Percentiles rank a stretch among this genome's conserved stretches.
Conservation (phyloP, 2,797 vertebrate species). For the Mastacembelus armatus region DNA sequence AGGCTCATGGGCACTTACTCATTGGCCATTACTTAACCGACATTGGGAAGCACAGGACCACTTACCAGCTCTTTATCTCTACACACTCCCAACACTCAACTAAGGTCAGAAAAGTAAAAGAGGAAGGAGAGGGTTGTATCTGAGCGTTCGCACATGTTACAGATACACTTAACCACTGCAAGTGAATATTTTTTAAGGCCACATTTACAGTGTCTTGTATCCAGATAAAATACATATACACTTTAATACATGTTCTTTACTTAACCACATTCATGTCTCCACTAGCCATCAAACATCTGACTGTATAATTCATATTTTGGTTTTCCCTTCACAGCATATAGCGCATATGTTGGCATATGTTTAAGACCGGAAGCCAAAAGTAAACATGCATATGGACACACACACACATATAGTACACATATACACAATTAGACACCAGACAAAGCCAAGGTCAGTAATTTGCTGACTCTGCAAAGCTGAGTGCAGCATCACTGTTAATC, state of each 20-base stretch:
- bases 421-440: constrained; percentile 36
- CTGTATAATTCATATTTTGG: too few relatives aligned
- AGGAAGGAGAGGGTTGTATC: too few relatives aligned
- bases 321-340: constrained; percentile 35
- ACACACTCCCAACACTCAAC: too few relatives aligned
- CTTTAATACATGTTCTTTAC: too few relatives aligned
- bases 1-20: constrained; percentile 63
- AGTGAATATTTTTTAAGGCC: too few relatives aligned
- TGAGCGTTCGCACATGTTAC: too few relatives aligned
- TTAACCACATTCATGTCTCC: too few relatives aligned
- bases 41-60: constrained; percentile 40
- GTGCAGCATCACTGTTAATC: constrained; percentile 72
- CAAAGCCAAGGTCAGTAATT: constrained; percentile 69
- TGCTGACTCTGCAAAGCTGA: constrained; percentile 72
- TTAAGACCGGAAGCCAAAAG: constrained; percentile 1
- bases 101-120: too few relatives aligned
- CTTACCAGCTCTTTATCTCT: constrained; percentile 67
- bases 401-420: constrained; percentile 1
- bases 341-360: constrained; percentile 21
- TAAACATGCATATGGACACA: background rate
- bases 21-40: constrained; percentile 54
- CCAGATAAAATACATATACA: too few relatives aligned
- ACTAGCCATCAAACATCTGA: too few relatives aligned
- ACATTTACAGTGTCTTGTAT: too few relatives aligned
- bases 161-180: too few relatives aligned